A percentile compares a stretch with the other conserved stretches of the same genome.
phyloP scores from a whole-genome alignment of 2,113 vertebrate genomes.

The Calypte anna region DNA sequence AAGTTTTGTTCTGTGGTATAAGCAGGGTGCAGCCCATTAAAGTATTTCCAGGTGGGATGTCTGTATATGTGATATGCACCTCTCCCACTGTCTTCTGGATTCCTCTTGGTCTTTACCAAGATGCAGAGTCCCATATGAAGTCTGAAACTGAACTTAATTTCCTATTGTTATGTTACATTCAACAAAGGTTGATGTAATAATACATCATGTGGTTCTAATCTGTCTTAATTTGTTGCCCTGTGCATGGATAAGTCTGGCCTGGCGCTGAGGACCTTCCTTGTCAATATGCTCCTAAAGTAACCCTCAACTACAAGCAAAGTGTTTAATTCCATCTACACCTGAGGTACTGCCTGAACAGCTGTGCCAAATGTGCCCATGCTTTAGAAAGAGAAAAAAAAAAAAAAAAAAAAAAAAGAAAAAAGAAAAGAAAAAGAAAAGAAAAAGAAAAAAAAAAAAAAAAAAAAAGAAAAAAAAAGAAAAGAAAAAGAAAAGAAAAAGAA shows the following conservation, averaged over 20 bases:
- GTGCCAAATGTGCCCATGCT: background rate
- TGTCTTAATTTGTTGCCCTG: background rate
- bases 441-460: background rate
- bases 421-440: background rate
- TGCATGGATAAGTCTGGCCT: background rate
- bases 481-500: background rate
- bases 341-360: background rate
- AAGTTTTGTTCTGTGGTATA: background rate
- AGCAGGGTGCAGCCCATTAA: background rate
- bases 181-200: background rate
- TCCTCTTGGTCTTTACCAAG: background rate
- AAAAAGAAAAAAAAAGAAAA: too few species aligned
- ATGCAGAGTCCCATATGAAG: background rate
- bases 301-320: background rate
- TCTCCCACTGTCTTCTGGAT: background rate
- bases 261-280: background rate
- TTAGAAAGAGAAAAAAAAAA: background rate
- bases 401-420: background rate
- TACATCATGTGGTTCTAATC: background rate
- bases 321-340: background rate
- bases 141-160: background rate
- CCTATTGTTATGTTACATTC: background rate
- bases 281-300: background rate
- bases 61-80: background rate
- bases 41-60: background rate